A percentile compares a stretch with the other conserved stretches of the same genome.
Conservation (phyloP, 2,888 invertebrate species). For the Drosophila colorata region DNA sequence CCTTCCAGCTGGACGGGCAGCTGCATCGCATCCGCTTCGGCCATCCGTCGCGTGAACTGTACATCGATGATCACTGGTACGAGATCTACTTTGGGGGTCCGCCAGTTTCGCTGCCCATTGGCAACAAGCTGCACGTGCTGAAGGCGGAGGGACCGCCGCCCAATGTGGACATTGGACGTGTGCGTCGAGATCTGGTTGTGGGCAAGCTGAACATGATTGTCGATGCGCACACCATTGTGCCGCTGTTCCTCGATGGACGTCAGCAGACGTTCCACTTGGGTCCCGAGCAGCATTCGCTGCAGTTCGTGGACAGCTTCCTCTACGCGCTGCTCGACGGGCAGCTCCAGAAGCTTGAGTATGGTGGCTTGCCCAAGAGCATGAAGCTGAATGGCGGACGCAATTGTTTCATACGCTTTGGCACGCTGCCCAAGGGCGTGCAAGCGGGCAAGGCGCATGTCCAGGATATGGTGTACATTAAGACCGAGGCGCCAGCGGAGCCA, state of each 20-base stretch:
- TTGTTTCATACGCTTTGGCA: conserved; percentile 93
- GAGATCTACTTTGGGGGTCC: conserved; percentile 97
- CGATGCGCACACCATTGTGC: conserved; percentile 91
- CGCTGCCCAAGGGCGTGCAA: conserved; percentile 90
- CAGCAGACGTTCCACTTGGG: conserved; percentile 92
- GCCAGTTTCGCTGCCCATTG: conserved; percentile 92
- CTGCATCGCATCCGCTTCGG: conserved; percentile 94
- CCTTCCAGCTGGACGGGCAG: conserved; percentile 90
- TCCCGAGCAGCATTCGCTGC: conserved; percentile 90
- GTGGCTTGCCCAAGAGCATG: conserved; percentile 93
- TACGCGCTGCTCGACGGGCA: conserved; percentile 92
- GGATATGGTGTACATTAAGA: conserved; percentile 89
- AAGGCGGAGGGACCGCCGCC: conserved; percentile 96
- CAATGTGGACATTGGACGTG: conserved; percentile 95
- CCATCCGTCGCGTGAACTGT: conserved; percentile 95
- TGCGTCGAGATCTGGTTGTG: conserved; percentile 92
- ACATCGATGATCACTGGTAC: conserved; percentile 94
- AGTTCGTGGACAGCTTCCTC: conserved; percentile 92
- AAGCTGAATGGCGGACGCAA: conserved; percentile 89
- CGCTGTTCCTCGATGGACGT: conserved; percentile 93
- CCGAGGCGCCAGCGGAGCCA: conserved; percentile 73
- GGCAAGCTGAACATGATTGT: conserved; percentile 94
- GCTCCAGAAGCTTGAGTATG: conserved; percentile 92
- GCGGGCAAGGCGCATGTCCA: conserved; percentile 90
- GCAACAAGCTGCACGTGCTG: conserved; percentile 91